Evolutionary conservation across 2,888 invertebrate species (phyloP).

Genomic region (Pterostichus niger): DNA sequence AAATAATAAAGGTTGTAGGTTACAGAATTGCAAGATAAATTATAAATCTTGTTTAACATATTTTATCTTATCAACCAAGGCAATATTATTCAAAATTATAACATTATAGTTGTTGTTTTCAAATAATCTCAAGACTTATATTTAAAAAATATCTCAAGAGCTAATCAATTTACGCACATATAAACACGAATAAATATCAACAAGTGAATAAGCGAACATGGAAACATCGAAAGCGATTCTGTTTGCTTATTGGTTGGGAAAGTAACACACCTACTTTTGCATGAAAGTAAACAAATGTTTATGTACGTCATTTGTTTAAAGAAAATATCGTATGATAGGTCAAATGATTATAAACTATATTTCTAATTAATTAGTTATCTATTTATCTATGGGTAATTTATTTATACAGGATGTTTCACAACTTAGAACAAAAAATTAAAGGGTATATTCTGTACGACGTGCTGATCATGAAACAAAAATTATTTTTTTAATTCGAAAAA

Average conservation of each 20-base stretch:
- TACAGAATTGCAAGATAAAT: background rate
- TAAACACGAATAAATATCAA: background rate
- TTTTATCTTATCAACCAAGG: background rate
- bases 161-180: background rate
- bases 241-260: constrained; percentile 16
- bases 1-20: background rate
- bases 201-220: background rate
- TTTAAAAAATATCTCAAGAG: background rate
- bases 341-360: background rate
- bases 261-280: constrained; percentile 42
- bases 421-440: too few relatives aligned
- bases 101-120: background rate
- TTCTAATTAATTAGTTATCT: too few relatives aligned
- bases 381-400: too few relatives aligned
- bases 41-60: background rate
- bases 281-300: constrained; percentile 15
- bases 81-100: background rate
- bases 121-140: background rate
- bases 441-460: too few relatives aligned
- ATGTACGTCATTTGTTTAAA: background rate
- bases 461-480: too few relatives aligned
- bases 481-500: too few relatives aligned
- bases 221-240: constrained; percentile 18
- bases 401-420: too few relatives aligned
- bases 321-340: constrained; percentile 15